A percentile compares a stretch with the other conserved stretches of the same genome.
These are phyloP conservation scores for Chlorops oryzae DNA, from an alignment of 1,140 invertebrate species.

Conservation along the genomic window DNA sequence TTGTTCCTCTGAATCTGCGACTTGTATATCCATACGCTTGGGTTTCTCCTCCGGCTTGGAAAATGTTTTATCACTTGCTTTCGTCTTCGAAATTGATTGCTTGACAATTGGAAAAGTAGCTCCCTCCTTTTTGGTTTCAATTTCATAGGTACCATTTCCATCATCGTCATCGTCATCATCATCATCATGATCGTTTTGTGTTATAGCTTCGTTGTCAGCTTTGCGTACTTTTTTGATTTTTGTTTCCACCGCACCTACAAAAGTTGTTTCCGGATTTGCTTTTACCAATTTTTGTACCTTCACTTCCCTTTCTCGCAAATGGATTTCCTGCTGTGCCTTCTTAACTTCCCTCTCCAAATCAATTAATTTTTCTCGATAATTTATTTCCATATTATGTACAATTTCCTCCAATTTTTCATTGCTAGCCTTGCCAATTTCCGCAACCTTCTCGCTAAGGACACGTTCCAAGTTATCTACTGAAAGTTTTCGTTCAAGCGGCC, in stretches of 20 bases:
- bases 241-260: background rate
- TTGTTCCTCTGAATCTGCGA: no score
- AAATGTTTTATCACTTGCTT: no score
- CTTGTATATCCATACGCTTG: no score
- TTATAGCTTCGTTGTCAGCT: background rate
- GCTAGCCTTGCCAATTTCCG: conserved; percentile 36
- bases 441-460: conserved; percentile 32
- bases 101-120: no score
- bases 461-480: conserved; percentile 35
- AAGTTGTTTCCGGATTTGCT: background rate
- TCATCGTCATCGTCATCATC: no score
- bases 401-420: conserved; percentile 34
- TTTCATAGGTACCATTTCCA: no score
- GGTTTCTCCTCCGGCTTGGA: no score
- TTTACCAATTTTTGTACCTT: background rate
- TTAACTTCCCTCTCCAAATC: conserved; percentile 31
- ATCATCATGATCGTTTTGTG: no score
- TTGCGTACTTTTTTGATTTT: background rate
- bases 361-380: conserved; percentile 36
- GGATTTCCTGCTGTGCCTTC: conserved; percentile 1
- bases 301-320: background rate
- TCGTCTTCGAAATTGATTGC: no score
- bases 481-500: conserved; percentile 1
- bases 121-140: no score
- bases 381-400: conserved; percentile 29